Base-by-base conservation (phyloP, 2,888 invertebrate species). In the Chloroclysta siterata region DNA sequence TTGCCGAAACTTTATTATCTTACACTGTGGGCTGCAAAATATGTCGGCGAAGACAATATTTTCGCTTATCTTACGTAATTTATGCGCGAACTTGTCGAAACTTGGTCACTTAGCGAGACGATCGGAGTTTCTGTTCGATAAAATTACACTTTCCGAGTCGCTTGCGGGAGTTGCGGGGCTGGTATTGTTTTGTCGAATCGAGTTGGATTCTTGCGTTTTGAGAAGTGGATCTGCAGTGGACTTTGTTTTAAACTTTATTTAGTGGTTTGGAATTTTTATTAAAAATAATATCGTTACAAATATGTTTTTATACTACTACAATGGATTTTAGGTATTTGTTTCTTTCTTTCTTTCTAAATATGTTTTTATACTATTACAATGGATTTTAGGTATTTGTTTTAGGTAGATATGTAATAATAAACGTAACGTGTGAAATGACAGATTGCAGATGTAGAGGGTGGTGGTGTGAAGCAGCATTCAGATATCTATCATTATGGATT, bases 21-120 rank as follows among this genome's bases (percentile, higher is more conserved):
- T 63, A 65, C 66, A 60, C 69, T 73, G 64, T 66, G 82, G 82
- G 82, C 82, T 80, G 74, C 83, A 87, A 91, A 92, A 89, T 90
- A 90, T 91, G 88, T 70, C 84, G 71, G 75, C 71, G 84, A 87
- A 88, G 90, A 91, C 92, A 92, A 91, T 92, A 92, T 91, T 92
- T 92, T 88, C 87, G 87, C 85, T 91, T 93, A 92, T 90, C 91
- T 84, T 55, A 63, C 65, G 81, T 90, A 92, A 93, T 93, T 93
- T 92, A 92, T 92, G 89, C 84, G 88, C 80, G 83, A 91, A 92
- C 83, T 92, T 89, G 79, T 76, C 75, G 78, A 82, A 87, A 88
- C 80, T 87, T 84, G 82, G 82, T 85, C 88, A 86, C 85, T 87
- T 85, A 82, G 80, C 77, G 77, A 53, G 64, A 83, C 87, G 84